Percentiles rank a stretch among this genome's conserved stretches.
Evolutionary conservation across 2,113 vertebrate species (phyloP).

Genomic region (Tupaia chinensis): DNA sequence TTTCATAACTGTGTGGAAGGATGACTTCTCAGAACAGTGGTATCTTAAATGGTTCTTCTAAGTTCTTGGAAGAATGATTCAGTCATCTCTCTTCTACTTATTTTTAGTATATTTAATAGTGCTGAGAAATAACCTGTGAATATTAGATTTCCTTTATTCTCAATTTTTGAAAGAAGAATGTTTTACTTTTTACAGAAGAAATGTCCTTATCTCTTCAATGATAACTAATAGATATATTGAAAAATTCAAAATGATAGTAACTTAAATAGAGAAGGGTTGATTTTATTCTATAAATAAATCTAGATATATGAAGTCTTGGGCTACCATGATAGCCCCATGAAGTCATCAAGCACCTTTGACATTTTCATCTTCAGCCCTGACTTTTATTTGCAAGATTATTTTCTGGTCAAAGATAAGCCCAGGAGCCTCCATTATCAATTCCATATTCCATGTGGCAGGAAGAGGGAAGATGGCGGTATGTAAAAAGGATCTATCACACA

Average conservation of each 20-base stretch:
- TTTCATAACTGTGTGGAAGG: slow-evolving; percentile 22
- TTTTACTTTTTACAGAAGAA: not conserved
- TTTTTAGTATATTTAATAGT: slow-evolving; percentile 52
- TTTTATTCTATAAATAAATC: slow-evolving; percentile 29
- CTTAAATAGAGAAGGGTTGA: not conserved
- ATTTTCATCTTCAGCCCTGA: not conserved
- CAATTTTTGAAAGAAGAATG: slow-evolving; percentile 46
- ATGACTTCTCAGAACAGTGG: slow-evolving; percentile 55
- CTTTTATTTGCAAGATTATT: not conserved
- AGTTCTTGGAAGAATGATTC: slow-evolving; percentile 65
- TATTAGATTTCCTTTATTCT: slow-evolving; percentile 41
- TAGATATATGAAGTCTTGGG: not conserved
- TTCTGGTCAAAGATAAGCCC: not conserved
- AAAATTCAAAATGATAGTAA: slow-evolving; percentile 30
- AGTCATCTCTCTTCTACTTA: not conserved
- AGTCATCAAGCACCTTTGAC: slow-evolving; percentile 1
- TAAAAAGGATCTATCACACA: not conserved
- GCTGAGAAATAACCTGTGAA: slow-evolving; percentile 61
- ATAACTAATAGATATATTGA: slow-evolving; percentile 30
- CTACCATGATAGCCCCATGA: not conserved
- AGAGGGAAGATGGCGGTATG: not conserved
- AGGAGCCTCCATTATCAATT: not conserved
- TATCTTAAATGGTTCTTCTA: slow-evolving; percentile 21
- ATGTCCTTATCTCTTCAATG: not conserved
- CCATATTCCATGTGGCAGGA: not conserved